Conservation (phyloP, 2,797 vertebrate species). For the Orestias chungarensis region DNA sequence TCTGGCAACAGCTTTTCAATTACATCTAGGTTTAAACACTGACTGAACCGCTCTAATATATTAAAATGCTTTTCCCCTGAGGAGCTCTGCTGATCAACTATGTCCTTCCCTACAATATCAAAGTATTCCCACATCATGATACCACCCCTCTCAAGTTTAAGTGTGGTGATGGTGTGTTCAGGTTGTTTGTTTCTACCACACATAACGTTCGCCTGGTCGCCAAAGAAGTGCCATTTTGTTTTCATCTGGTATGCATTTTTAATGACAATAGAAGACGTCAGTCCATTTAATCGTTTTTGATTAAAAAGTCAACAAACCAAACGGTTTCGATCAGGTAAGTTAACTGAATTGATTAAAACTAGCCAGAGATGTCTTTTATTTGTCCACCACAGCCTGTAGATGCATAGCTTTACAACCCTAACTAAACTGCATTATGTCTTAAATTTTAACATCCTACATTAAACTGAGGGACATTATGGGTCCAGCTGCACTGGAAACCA, state of each 20-base stretch:
- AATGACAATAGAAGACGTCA: background rate
- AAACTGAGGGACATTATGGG: slow-evolving; percentile 43
- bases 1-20: background rate
- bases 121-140: background rate
- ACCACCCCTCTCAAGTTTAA: background rate
- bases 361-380: background rate
- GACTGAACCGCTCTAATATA: background rate
- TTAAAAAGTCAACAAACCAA: background rate
- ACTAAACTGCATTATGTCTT: slow-evolving; percentile 36
- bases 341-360: background rate
- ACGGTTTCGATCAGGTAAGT: background rate
- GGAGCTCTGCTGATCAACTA: background rate
- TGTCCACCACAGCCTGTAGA: background rate
- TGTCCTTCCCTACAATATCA: background rate
- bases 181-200: background rate
- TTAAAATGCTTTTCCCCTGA: background rate
- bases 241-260: background rate
- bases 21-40: background rate
- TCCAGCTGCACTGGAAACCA: slow-evolving; percentile 44
- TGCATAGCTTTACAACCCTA: slow-evolving; percentile 42
- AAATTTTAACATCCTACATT: slow-evolving; percentile 15
- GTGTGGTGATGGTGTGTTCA: background rate
- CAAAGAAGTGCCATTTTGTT: background rate
- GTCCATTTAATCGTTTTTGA: background rate
- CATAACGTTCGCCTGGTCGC: background rate